Conservation (phyloP, 2,113 vertebrate species). For the Oreochromis tanganicae region DNA sequence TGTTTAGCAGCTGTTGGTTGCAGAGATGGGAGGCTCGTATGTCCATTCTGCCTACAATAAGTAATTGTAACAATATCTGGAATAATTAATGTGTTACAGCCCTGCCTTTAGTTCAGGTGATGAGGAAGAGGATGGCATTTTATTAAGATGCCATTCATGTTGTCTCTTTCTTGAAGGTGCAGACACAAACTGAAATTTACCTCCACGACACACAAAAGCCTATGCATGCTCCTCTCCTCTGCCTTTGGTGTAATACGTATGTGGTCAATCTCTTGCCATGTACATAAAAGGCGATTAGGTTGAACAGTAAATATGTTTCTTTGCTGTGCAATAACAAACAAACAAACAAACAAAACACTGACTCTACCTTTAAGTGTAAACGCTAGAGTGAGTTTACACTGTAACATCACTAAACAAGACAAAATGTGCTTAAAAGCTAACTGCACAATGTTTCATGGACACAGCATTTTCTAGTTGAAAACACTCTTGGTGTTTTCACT, state of each 20-base stretch:
- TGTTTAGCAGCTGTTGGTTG: background rate
- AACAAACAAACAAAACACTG: background rate
- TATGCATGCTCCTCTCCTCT: background rate
- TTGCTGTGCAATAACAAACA: background rate
- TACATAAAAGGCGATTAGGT: background rate
- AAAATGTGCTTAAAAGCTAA: background rate
- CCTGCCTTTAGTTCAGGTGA: background rate
- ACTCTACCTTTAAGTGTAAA: background rate
- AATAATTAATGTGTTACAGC: background rate
- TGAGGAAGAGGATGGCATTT: background rate
- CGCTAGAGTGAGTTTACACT: background rate
- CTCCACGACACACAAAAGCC: background rate
- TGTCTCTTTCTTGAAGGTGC: background rate
- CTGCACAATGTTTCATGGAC: background rate
- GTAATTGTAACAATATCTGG: background rate
- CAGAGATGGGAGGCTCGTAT: background rate
- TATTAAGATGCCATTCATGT: background rate
- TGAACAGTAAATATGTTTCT: background rate
- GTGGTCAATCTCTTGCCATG: background rate
- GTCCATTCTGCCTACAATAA: background rate
- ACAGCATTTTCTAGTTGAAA: background rate
- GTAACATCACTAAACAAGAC: background rate
- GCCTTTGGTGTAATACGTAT: background rate
- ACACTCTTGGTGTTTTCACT: background rate
- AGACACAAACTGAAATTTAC: background rate